Conservation (phyloP, 2,888 invertebrate genomes). For the Clistopyga incitator region DNA sequence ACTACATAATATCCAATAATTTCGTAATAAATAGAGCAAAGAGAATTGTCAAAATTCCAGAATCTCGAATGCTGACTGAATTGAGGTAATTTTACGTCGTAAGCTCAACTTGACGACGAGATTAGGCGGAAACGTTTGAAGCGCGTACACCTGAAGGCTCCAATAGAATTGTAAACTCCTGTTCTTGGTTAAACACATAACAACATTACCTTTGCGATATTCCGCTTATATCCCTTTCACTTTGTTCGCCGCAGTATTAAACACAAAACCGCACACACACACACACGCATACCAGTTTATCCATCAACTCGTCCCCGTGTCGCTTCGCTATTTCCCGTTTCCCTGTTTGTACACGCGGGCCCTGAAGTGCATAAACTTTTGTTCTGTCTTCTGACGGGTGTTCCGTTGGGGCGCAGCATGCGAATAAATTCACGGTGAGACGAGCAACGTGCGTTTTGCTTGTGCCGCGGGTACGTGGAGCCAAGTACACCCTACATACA, state of each 20-base stretch:
- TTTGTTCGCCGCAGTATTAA: conserved; percentile 19
- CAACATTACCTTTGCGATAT: conserved; percentile 32
- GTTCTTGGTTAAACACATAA: conserved; percentile 8
- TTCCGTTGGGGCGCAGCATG: conserved; percentile 33
- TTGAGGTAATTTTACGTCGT: no score
- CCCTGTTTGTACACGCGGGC: conserved; percentile 27
- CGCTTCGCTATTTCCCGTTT: conserved; percentile 11
- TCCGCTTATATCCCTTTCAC: conserved; percentile 30
- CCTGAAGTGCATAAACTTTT: conserved; percentile 56
- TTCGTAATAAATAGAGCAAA: no score
- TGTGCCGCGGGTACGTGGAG: conserved; percentile 11
- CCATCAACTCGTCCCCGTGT: conserved; percentile 20
- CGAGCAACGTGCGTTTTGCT: conserved; percentile 44
- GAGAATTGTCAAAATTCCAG: no score
- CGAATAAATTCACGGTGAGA: conserved; percentile 62
- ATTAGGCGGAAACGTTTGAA: no score
- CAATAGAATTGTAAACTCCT: conserved; percentile 9
- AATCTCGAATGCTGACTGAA: no score
- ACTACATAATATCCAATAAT: no score
- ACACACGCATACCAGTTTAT: conserved; percentile 32
- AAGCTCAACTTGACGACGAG: no score
- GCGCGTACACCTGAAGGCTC: not conserved
- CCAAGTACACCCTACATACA: conserved; percentile 33
- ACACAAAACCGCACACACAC: conserved; percentile 22
- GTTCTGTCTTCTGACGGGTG: conserved; percentile 32